Base-by-base conservation (phyloP, 1,140 invertebrate species). In the Cherax destructor region DNA sequence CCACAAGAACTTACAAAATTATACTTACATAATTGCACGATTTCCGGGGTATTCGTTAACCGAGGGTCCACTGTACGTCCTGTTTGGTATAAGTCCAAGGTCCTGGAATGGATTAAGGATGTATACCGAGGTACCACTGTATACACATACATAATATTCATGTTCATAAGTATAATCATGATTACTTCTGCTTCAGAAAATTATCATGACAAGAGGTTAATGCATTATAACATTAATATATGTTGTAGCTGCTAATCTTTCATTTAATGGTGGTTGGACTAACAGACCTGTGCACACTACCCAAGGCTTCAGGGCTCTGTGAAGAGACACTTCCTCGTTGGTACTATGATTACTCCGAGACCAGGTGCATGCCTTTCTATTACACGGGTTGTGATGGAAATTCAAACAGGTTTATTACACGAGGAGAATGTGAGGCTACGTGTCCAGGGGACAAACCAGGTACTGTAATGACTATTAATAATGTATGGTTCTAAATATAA, bases 281-380 rank as follows among this genome's bases (percentile, higher is more conserved):
- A 69, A 41, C 89, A 93, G 92, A 92, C 95, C 96, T 96, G 94
- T 99, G 98, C 95, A 96, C 96, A 93, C 95, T 97, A 94, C 96
- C 97, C 92, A 96, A 97, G 95, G 96, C 96, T 91, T 95, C 96
- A 93, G 98, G 98, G 94, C 96, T 96, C 94, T 99, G 98, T 95
- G 96, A 96, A 77, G 96, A 97, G 93, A 96, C 96, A 92, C 94
- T 96, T 81, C 95, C 97, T 52, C 95, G 96, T 93, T 99, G 98
- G 98, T 97, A 97, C 95, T 99, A 97, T 95, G 97, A 98, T 94
- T 95, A 95, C 77, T 95, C 95, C 56, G 97, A 98, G 94, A 97
- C 98, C 94, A 96, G 97, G 87, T 99, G 99, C 96, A 96, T 97
- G 95, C 97, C 98, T 77, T 99, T 99, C 96, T 98, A 98, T 96